Evolutionary conservation across 2,113 vertebrate genomes (phyloP).

Genomic region (Butorides virescens): DNA sequence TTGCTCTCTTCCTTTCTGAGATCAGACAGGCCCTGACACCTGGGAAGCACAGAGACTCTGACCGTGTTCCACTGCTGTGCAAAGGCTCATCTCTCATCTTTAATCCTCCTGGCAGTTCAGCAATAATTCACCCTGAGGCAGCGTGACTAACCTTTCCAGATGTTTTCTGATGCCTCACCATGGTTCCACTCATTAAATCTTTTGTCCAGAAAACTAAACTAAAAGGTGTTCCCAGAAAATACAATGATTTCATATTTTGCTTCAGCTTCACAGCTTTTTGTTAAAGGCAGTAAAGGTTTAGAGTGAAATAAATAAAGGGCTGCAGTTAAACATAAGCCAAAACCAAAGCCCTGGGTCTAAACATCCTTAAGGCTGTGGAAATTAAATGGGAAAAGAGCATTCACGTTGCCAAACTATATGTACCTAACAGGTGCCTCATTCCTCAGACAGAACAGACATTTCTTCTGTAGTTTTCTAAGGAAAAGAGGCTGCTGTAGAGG

Average conservation of each 20-base stretch:
- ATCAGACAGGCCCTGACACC: neutral
- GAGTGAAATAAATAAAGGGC: neutral
- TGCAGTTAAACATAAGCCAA: neutral
- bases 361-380: neutral
- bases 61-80: neutral
- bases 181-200: neutral
- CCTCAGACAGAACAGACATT: neutral
- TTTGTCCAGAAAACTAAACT: neutral
- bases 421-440: neutral
- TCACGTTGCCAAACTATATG: neutral
- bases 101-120: neutral
- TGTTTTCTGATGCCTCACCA: neutral
- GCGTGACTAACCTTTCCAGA: neutral
- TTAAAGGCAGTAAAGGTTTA: neutral
- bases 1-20: neutral
- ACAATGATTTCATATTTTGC: neutral
- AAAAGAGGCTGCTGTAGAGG: neutral
- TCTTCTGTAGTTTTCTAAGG: neutral
- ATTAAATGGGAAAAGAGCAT: neutral
- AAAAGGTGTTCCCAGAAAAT: neutral
- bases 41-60: neutral
- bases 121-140: neutral
- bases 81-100: neutral
- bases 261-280: neutral
- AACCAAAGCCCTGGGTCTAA: neutral